phyloP scores from a whole-genome alignment of 2,113 vertebrate species.

The Cyprinodon tularosa region DNA sequence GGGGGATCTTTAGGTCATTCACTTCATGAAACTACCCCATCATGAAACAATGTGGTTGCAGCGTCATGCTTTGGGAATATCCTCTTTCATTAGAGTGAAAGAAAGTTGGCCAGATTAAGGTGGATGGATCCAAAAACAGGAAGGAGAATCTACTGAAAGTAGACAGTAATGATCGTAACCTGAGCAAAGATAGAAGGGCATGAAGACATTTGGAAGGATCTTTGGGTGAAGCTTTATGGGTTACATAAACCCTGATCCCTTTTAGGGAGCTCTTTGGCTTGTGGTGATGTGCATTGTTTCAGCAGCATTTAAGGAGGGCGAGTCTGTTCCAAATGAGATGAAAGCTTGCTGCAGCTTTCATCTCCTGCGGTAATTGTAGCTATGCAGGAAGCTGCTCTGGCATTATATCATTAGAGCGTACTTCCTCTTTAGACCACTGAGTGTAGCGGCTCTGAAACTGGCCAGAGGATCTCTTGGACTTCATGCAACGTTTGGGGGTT shows the following conservation, averaged over 20 bases:
- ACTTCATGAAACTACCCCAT: background rate
- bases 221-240: background rate
- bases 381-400: constrained; percentile 59
- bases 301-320: constrained; percentile 25
- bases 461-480: background rate
- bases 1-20: background rate
- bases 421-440: constrained; percentile 46
- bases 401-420: constrained; percentile 56
- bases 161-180: background rate
- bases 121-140: background rate
- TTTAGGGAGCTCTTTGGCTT: constrained; percentile 21
- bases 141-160: background rate
- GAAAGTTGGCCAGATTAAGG: background rate
- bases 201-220: background rate
- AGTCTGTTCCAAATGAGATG: constrained; percentile 26
- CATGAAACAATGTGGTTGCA: background rate
- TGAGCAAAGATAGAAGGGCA: background rate
- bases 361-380: constrained; percentile 43
- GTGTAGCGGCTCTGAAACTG: background rate
- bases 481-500: background rate
- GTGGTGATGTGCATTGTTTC: background rate
- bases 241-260: background rate
- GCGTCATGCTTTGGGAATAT: background rate
- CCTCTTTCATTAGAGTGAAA: background rate
- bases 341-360: constrained; percentile 56